Conservation (phyloP, 2,888 invertebrate species). For the Zootermopsis nevadensis region DNA sequence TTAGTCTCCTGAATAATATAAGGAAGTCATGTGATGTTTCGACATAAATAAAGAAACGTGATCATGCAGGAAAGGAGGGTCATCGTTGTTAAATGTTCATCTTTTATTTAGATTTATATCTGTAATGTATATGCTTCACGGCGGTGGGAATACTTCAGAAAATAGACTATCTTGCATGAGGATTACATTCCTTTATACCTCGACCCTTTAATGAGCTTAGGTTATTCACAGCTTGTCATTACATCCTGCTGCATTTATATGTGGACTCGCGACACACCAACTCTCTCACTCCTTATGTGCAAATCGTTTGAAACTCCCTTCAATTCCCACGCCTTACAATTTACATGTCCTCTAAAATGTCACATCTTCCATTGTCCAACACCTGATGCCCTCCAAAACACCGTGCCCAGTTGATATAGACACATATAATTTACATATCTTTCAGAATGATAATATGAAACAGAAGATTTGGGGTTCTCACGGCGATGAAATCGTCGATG, state of each 20-base stretch:
- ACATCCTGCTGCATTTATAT: too few relatives aligned
- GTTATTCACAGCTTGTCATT: not conserved
- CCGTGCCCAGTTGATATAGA: not conserved
- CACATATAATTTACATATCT: not conserved
- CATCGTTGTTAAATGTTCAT: not conserved
- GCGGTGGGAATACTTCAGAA: not conserved
- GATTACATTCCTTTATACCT: not conserved
- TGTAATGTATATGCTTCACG: not conserved
- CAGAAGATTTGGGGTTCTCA: too few relatives aligned
- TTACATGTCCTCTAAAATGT: not conserved
- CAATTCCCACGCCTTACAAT: not conserved
- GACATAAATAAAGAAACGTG: not conserved
- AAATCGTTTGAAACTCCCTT: not conserved
- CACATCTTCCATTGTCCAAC: not conserved
- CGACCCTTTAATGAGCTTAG: not conserved
- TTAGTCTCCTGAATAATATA: not conserved
- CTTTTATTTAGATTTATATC: constrained; percentile 8
- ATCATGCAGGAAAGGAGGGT: not conserved
- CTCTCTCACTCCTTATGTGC: not conserved
- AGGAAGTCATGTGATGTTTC: not conserved
- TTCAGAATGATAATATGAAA: too few relatives aligned
- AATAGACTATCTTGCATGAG: not conserved
- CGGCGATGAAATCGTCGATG: too few relatives aligned
- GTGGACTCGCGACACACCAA: too few relatives aligned
- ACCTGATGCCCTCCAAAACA: too few relatives aligned